A percentile compares a stretch with the other conserved stretches of the same genome.
Conservation (phyloP, 2,113 vertebrate species). For the Ophthalmolycus amberensis region DNA sequence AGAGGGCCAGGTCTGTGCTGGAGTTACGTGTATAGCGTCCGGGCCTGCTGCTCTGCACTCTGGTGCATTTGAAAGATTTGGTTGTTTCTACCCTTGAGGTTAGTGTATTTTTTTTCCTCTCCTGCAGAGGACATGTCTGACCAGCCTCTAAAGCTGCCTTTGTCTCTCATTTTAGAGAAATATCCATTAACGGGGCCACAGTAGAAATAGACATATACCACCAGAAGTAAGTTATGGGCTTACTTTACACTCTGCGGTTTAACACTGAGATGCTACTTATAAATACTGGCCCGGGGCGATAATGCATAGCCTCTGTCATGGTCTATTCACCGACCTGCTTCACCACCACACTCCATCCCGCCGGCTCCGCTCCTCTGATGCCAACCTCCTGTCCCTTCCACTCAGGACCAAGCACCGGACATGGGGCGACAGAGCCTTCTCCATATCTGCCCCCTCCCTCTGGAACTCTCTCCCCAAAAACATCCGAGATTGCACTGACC, state of each 20-base stretch:
- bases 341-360: no score
- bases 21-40: conserved; percentile 3
- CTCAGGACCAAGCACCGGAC: no score
- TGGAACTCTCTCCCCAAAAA: no score
- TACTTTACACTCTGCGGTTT: conserved; percentile 44
- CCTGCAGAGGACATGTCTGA: not conserved
- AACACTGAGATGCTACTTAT: conserved; percentile 63
- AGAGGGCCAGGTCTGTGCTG: conserved; percentile 9
- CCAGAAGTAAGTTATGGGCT: conserved; percentile 33
- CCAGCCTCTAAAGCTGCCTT: not conserved
- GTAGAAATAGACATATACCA: conserved; percentile 6
- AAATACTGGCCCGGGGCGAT: conserved; percentile 42
- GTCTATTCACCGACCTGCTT: no score
- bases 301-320: conserved; percentile 42
- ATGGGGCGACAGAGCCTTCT: no score
- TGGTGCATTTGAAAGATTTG: conserved; percentile 1
- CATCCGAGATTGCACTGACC: no score
- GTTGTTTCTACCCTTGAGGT: not conserved
- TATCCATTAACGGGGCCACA: not conserved
- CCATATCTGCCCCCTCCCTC: no score
- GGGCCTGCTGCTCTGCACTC: not conserved
- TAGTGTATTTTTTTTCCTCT: not conserved
- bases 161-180: not conserved
- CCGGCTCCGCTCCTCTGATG: no score
- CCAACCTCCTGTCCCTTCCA: no score